Evolutionary conservation across 1,140 invertebrate genomes (phyloP), one percentile per base, ranked within the genome.

Genomic region (Macrosteles quadrilineatus): DNA sequence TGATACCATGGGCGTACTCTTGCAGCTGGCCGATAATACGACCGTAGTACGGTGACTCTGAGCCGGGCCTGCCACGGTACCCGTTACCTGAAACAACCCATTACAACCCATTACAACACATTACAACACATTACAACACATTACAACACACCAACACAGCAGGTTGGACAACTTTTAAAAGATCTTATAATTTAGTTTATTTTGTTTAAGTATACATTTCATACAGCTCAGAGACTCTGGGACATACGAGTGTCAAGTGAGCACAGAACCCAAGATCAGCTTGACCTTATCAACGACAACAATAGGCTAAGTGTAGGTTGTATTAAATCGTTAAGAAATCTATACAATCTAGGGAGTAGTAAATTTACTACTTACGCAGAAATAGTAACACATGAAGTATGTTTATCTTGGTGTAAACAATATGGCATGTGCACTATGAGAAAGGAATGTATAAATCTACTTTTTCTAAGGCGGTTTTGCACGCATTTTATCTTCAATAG

Each of bases 241-340:
- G 9, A 87, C 87, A 1, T 95, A 93, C 77, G 92, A 95, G 78
- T 95, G 92, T 78, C 92, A 95, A 83, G 91, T 94, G 11, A 93
- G 91, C 72, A 93, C 91, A 0, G 91, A 94, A 78, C 92, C 92
- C 11, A 93, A 93, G 80, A 93, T 93, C 75, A 92, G 90, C 75
- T 84, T 89, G 76, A 89, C 90, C 36, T 93, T 92, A 43, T 11
- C 9, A 43, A 43, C 9, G 40, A 11, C n/a, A n/a, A n/a, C n/a
- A n/a, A n/a, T n/a, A n/a, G n/a, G n/a, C n/a, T n/a, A n/a, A n/a
- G n/a, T n/a, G n/a, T n/a, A n/a, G n/a, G n/a, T n/a, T n/a, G n/a
- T n/a, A n/a, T n/a, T n/a, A n/a, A n/a, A n/a, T n/a, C n/a, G n/a
- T n/a, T n/a, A n/a, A n/a, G n/a, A n/a, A n/a, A n/a, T n/a, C n/a